These are phyloP conservation scores for Tricholauxania praeusta DNA, from an alignment of 2,888 invertebrate species.

Conservation along the genomic window DNA sequence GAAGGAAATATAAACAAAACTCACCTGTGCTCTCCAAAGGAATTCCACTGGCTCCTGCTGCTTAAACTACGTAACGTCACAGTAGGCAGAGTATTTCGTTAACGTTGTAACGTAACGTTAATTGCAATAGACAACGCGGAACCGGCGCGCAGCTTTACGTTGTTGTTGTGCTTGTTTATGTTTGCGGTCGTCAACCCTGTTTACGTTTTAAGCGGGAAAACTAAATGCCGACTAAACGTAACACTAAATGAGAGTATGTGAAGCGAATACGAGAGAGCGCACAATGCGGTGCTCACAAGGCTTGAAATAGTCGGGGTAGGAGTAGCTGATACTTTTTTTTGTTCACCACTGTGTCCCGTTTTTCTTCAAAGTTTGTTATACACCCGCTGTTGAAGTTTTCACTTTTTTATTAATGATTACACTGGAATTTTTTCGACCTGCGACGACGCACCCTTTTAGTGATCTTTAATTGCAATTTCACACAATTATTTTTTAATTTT, in stretches of 20 bases:
- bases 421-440: no score
- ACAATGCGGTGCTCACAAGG: constrained; percentile 8
- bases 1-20: neutral
- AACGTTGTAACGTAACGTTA: constrained; percentile 2
- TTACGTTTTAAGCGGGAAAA: constrained; percentile 55
- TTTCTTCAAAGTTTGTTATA: neutral
- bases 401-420: neutral
- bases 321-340: constrained; percentile 19
- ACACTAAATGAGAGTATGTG: neutral
- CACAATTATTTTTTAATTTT: neutral
- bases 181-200: constrained; percentile 57
- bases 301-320: constrained; percentile 15
- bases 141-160: constrained; percentile 37
- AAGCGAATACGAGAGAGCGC: constrained; percentile 21
- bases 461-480: constrained; percentile 1
- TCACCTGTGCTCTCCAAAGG: constrained; percentile 9
- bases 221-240: constrained; percentile 42
- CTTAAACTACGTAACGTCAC: no score
- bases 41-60: neutral
- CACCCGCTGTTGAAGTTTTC: constrained; percentile 11
- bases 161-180: constrained; percentile 46
- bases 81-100: neutral
- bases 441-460: neutral
- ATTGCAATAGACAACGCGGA: neutral
- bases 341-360: constrained; percentile 23